These are phyloP conservation scores for Neodiprion fabricii DNA, from an alignment of 1,140 invertebrate species.

Conservation along the genomic window DNA sequence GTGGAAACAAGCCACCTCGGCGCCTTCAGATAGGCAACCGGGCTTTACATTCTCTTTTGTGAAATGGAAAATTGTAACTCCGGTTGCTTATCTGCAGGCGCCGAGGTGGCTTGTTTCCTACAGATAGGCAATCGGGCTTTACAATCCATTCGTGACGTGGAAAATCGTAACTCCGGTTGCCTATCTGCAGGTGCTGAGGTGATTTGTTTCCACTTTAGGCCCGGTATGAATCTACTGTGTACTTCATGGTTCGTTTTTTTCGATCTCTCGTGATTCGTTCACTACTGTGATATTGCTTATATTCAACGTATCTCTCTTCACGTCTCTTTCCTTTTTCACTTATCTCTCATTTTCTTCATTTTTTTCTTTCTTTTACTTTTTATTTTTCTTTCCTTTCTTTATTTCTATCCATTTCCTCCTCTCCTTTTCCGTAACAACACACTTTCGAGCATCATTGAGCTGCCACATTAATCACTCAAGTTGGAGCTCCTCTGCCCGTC, in stretches of 20 bases:
- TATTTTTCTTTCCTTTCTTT: slow-evolving; percentile 24
- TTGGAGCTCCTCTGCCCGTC: slow-evolving; percentile 17
- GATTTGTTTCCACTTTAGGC: too few relatives aligned
- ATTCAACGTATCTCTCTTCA: slow-evolving; percentile 18
- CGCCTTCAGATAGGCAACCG: too few relatives aligned
- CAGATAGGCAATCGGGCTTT: too few relatives aligned
- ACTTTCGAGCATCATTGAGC: slow-evolving; percentile 31
- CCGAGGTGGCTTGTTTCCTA: too few relatives aligned
- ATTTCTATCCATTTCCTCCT: slow-evolving; percentile 12
- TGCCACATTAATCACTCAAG: slow-evolving; percentile 39
- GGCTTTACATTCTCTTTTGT: too few relatives aligned
- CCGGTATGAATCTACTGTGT: background rate
- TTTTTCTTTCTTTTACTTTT: background rate
- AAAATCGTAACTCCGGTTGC: too few relatives aligned
- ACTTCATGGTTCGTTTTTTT: background rate
- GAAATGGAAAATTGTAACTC: too few relatives aligned
- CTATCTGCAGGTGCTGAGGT: too few relatives aligned
- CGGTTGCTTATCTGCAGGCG: too few relatives aligned
- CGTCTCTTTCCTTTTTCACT: background rate
- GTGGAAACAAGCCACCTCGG: too few relatives aligned
- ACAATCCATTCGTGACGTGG: too few relatives aligned
- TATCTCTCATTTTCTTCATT: background rate
- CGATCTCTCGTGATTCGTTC: background rate
- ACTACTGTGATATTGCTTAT: background rate
- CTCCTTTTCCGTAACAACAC: background rate